Conservation (phyloP, 1,140 invertebrate species). For the Gonioctena quinquepunctata region DNA sequence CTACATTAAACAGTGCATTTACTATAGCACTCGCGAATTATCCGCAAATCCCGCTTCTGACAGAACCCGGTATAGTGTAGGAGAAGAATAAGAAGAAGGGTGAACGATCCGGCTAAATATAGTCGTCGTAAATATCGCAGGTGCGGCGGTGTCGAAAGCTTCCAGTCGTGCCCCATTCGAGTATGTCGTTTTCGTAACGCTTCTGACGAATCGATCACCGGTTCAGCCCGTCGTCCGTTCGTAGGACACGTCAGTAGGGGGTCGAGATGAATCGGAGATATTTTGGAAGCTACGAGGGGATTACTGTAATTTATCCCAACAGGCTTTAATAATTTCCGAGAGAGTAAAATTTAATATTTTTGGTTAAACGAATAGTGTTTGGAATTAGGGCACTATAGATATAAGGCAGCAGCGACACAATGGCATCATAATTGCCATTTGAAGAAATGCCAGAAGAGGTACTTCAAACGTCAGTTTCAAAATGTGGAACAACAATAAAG, state of each 20-base stretch:
- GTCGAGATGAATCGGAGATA: background rate
- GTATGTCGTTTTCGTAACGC: background rate
- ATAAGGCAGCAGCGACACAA: too few species aligned
- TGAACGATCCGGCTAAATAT: constrained; percentile 4
- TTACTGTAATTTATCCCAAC: background rate
- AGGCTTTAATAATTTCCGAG: too few species aligned
- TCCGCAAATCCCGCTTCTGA: background rate
- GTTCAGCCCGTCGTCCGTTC: too few species aligned
- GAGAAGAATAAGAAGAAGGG: background rate
- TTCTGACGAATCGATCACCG: background rate
- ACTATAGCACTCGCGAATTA: background rate
- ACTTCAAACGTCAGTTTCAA: too few species aligned
- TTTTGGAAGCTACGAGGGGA: background rate
- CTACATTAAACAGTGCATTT: background rate
- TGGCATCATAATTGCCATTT: too few species aligned
- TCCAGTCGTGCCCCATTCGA: background rate
- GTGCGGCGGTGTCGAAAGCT: constrained; percentile 3
- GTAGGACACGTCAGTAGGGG: too few species aligned
- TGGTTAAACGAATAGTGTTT: too few species aligned
- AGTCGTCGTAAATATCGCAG: constrained; percentile 9
- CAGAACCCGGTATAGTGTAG: background rate
- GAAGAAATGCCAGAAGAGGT: too few species aligned
- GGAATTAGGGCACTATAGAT: too few species aligned
- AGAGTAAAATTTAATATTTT: too few species aligned
- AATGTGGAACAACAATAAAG: too few species aligned